Evolutionary conservation across 2,113 vertebrate genomes (phyloP), one percentile per base, ranked within the genome.

Genomic region (Muntiacus muntjak): DNA sequence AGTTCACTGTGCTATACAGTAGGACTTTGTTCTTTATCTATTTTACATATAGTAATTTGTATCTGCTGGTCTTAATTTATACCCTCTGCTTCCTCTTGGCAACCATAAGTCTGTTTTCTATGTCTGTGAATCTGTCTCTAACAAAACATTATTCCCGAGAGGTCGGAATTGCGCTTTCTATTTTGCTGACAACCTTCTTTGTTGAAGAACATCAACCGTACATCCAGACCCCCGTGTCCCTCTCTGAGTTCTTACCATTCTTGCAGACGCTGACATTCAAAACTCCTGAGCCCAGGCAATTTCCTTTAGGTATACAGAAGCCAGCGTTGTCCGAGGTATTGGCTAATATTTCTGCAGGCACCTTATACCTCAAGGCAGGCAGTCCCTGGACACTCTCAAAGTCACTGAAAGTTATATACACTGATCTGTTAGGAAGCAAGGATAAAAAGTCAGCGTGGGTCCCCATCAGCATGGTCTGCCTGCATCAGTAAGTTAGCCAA

Each of bases 311-410:
- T 30, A 99, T 98, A 15, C 99, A 99, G 99, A 99, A 99, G 6
- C 99, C 99, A 1, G 99, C 98, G 0, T 99, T 99, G 91, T 98
- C 99, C 0, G 99, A 99, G 95, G 99, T 99, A 96, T 99, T 99
- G 96, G 99, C 99, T 92, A 99, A 99, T 25, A 99, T 98, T 97
- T 98, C 97, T n/a, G 95, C 96, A 23, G 99, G 99, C 45, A 99
- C 99, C 88, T 98, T 98, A 21, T 99, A 99, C 25, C 99, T 99
- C 95, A 99, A 99, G 36, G 99, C 99, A 3, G 99, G 98, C 96
- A 99, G 97, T 21, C 98, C 99, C 45, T 98, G 98, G 19, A 99
- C 99, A 0, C 21, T 98, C 94, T 99, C 97, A 0, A 99, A 99
- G 92, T 99, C 97, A 97, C 99, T 99, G 26, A 99, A 99, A 33